These are phyloP conservation scores for Copsychus sechellarum DNA, from an alignment of 2,113 vertebrate genomes.

Conservation along the genomic window DNA sequence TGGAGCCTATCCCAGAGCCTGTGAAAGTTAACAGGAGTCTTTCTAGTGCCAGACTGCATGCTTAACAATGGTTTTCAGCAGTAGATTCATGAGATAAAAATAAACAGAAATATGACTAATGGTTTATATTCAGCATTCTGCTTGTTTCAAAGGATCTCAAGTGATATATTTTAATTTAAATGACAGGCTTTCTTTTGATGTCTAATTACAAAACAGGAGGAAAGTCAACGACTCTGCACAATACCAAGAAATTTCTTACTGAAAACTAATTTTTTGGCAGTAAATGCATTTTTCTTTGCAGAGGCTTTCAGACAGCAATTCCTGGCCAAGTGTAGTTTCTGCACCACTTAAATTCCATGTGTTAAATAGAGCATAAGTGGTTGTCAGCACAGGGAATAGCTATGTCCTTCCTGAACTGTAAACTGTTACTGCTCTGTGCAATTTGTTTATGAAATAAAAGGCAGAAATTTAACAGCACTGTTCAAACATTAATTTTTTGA, in stretches of 20 bases:
- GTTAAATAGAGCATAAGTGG: conserved; percentile 57
- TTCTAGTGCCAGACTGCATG: background rate
- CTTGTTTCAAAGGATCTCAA: conserved; percentile 33
- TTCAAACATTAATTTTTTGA: conserved; percentile 28
- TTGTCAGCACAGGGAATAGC: conserved; percentile 19
- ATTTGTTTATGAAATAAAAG: conserved; percentile 20
- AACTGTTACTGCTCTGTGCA: background rate
- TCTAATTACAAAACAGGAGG: conserved; percentile 9
- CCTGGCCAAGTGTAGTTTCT: conserved; percentile 38
- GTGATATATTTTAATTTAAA: background rate
- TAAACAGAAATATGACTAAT: conserved; percentile 45
- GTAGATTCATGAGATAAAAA: background rate
- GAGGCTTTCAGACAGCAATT: background rate
- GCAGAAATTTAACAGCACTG: conserved; percentile 33
- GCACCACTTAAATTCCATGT: conserved; percentile 31
- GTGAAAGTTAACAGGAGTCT: background rate
- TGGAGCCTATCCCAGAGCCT: background rate
- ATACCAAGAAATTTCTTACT: background rate
- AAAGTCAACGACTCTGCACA: background rate
- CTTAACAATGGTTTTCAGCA: conserved; percentile 13
- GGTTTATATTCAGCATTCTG: background rate
- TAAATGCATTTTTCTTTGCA: background rate
- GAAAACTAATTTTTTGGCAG: conserved; percentile 24
- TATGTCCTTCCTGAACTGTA: conserved; percentile 37
- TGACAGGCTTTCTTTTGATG: conserved; percentile 18